Conservation (phyloP, 2,888 invertebrate genomes). For the Argyresthia goedartella region DNA sequence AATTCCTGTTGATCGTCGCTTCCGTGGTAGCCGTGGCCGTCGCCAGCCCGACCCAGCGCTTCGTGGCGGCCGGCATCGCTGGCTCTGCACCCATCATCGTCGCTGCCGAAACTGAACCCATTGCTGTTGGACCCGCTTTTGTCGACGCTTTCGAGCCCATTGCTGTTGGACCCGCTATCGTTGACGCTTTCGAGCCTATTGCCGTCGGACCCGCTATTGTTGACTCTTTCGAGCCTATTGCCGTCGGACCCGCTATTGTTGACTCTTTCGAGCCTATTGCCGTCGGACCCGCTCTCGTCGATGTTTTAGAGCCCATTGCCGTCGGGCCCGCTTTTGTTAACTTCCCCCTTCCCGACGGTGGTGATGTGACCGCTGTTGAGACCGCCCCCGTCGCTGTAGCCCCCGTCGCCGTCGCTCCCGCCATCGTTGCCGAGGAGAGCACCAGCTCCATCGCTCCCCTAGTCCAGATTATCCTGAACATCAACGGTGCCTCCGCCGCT, state of each 20-base stretch:
- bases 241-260: conserved; percentile 1
- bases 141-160: conserved; percentile 1
- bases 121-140: background rate
- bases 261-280: conserved; percentile 9
- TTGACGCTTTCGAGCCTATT: background rate
- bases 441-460: no score
- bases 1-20: conserved; percentile 35
- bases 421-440: no score
- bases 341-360: no score
- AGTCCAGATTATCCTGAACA: no score
- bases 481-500: no score
- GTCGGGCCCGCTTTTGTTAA: conserved; percentile 14
- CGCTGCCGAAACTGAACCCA: background rate
- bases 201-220: background rate
- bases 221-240: conserved; percentile 1
- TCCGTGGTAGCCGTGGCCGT: conserved; percentile 31
- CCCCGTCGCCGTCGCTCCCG: conserved; percentile 4
- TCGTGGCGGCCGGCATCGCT: conserved; percentile 16
- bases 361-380: no score
- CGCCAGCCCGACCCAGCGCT: conserved; percentile 30
- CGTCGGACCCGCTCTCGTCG: conserved; percentile 1
- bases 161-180: conserved; percentile 17
- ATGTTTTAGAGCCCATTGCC: conserved; percentile 1
- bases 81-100: conserved; percentile 7
- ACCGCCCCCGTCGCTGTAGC: conserved; percentile 17